These are phyloP conservation scores for Lasioglossum oenotherae DNA, from an alignment of 2,888 invertebrate genomes.

Conservation along the genomic window DNA sequence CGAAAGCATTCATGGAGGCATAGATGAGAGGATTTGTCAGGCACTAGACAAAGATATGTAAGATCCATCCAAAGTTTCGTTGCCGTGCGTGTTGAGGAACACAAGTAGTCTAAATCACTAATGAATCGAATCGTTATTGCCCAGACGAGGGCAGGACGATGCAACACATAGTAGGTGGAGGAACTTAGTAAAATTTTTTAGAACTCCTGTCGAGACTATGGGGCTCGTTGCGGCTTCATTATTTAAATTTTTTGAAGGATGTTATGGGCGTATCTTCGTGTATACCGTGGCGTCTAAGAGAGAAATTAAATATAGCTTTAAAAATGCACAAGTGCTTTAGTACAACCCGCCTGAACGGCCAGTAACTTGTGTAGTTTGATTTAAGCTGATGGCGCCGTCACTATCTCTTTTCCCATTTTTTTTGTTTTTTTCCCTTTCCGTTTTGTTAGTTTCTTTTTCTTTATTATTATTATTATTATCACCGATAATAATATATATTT, in stretches of 20 bases:
- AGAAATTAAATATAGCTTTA: conserved; percentile 60
- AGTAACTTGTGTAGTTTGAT: conserved; percentile 65
- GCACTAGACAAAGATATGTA: conserved; percentile 59
- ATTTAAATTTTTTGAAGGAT: conserved; percentile 68
- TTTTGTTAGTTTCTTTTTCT: conserved; percentile 23
- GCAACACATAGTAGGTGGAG: conserved; percentile 77
- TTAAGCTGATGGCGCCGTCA: conserved; percentile 51
- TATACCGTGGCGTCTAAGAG: conserved; percentile 53
- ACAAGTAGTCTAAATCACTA: conserved; percentile 78
- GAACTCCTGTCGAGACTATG: conserved; percentile 80
- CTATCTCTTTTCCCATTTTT: conserved; percentile 8
- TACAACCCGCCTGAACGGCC: conserved; percentile 63
- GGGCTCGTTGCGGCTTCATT: conserved; percentile 80
- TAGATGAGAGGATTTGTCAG: conserved; percentile 71
- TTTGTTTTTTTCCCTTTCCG: conserved; percentile 10
- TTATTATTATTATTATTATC: conserved; percentile 16
- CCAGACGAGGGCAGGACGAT: conserved; percentile 71
- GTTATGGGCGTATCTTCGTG: conserved; percentile 66
- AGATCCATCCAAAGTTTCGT: conserved; percentile 70
- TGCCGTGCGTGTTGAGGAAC: conserved; percentile 70
- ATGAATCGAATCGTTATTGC: conserved; percentile 79
- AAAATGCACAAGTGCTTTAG: conserved; percentile 66
- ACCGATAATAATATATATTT: neutral
- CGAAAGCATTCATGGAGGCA: conserved; percentile 45
- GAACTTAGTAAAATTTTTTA: conserved; percentile 81